Evolutionary conservation across 2,113 vertebrate species (phyloP).

Genomic region (Eulacestoma nigropectus): DNA sequence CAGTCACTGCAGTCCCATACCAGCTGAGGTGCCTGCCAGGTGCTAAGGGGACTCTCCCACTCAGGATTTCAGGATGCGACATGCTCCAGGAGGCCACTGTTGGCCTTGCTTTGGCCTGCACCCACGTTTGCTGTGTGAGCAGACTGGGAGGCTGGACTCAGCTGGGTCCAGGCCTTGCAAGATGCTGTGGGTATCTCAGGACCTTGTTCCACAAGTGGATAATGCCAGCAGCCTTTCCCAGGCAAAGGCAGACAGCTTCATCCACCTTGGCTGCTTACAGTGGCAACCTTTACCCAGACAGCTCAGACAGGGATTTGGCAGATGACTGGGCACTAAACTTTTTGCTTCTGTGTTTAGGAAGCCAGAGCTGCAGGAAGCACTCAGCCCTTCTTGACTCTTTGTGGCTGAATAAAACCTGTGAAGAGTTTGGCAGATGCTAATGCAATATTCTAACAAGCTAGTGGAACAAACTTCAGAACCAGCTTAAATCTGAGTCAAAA

Average conservation of each 20-base stretch:
- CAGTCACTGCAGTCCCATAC: not conserved
- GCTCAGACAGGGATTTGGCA: not conserved
- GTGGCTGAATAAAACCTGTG: not conserved
- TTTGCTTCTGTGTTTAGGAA: not conserved
- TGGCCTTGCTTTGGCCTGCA: not conserved
- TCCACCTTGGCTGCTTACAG: not conserved
- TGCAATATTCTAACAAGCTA: not conserved
- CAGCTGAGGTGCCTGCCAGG: rapidly evolving
- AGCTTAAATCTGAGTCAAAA: not conserved
- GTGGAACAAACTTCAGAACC: not conserved
- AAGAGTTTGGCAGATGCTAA: not conserved
- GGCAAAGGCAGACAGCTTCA: not conserved
- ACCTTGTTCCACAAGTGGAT: rapidly evolving
- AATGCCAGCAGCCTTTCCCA: not conserved
- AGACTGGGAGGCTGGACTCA: not conserved
- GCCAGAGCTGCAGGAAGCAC: not conserved
- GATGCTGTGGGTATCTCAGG: rapidly evolving
- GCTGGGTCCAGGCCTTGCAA: rapidly evolving
- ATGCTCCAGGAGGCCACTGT: rapidly evolving
- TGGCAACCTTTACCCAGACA: not conserved
- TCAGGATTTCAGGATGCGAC: rapidly evolving
- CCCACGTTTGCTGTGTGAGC: rapidly evolving
- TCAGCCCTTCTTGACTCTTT: not conserved
- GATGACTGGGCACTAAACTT: rapidly evolving
- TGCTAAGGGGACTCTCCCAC: not conserved